These are phyloP conservation scores for Rafetus swinhoei DNA, from an alignment of 2,113 vertebrate species.

Conservation along the genomic window DNA sequence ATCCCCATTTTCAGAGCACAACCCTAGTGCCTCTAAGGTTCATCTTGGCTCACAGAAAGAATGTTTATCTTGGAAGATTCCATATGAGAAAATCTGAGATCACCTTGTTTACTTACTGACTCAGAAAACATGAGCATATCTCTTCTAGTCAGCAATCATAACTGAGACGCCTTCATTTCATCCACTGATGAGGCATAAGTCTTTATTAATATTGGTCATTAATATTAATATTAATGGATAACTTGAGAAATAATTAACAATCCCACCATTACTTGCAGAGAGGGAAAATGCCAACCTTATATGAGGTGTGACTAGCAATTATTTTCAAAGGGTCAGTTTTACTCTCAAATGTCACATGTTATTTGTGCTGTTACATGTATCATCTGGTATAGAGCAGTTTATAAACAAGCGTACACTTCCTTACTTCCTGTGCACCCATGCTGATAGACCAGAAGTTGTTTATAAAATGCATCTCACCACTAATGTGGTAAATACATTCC, in stretches of 20 bases:
- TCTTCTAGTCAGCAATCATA: not conserved
- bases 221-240: too few species aligned
- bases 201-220: slow-evolving; percentile 7
- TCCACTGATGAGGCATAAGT: not conserved
- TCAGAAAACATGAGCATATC: not conserved
- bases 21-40: not conserved
- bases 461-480: not conserved
- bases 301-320: not conserved
- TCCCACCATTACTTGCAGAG: not conserved
- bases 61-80: not conserved
- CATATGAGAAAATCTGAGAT: not conserved
- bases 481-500: not conserved
- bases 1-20: not conserved
- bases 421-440: not conserved
- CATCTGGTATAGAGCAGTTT: not conserved
- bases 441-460: not conserved
- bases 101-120: not conserved
- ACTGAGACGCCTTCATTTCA: not conserved
- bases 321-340: not conserved
- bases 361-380: not conserved
- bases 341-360: not conserved
- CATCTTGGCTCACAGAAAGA: not conserved
- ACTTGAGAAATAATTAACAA: not conserved
- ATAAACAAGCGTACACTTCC: not conserved
- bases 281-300: not conserved